Base-by-base conservation (phyloP, 2,797 vertebrate genomes). In the Dicrostonyx torquatus region DNA sequence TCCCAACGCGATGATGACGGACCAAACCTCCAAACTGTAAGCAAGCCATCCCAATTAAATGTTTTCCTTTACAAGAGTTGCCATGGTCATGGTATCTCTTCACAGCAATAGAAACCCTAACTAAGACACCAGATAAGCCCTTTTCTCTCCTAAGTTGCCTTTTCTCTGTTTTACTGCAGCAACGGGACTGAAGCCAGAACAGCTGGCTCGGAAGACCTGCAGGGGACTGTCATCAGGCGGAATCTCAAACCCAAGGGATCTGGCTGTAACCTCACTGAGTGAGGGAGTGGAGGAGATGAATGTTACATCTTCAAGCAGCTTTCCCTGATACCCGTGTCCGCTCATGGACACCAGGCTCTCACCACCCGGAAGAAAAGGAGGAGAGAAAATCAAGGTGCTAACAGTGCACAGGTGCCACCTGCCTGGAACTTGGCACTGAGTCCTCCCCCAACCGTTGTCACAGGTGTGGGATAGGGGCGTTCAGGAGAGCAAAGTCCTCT, bases 261-360 rank as follows among this genome's bases (percentile, higher is more conserved):
- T 79, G 37, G 18, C 80, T 95, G 43, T 66, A n/a, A 48, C 29
- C 50, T 83, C n/a, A n/a, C 5, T 72, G 34, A 10, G 12, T n/a
- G 26, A 66, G 37, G 26, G 62, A 48, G 1, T 2, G 4, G 2
- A n/a, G 45, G 22, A 66, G 48, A 31, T 17, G 26, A 1, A 37
- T 15, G 70, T 1, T 11, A 1, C 7, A 15, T 20, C 75, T 89
- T 62, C 50, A 8, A 15, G 34, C 37, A 22, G 22, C 1, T 15
- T 78, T n/a, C 7, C 8, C 14, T 68, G 2, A 3, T 22, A n/a
- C 5, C 12, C 3, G 0, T 0, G 1, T 9, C 50, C 3, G 5
- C 11, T 91, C 13, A 0, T 3, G 4, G 22, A 2, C 48, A 62
- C 40, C 2, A 60, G 66, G 14, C 48, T 78, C 34, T 48, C 10